These are phyloP conservation scores for Sinohyriopsis cumingii DNA, from an alignment of 2,888 invertebrate species.

Conservation along the genomic window DNA sequence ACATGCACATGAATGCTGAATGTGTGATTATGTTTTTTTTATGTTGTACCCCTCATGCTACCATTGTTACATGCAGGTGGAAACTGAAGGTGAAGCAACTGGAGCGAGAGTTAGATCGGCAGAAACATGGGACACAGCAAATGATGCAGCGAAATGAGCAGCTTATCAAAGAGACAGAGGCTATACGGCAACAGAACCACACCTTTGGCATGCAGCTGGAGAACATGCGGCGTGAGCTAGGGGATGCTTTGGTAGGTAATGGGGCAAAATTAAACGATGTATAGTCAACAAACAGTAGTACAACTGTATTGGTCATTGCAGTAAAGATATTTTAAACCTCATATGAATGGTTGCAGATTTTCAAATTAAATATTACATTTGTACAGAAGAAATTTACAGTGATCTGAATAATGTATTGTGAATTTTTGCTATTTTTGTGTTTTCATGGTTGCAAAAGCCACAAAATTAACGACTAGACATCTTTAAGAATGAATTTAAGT, in stretches of 20 bases:
- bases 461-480: too few relatives aligned
- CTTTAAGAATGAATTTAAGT: too few relatives aligned
- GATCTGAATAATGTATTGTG: too few relatives aligned
- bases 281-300: neutral
- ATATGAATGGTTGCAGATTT: too few relatives aligned
- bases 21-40: neutral
- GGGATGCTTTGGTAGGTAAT: slow-evolving; percentile 62
- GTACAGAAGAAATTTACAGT: too few relatives aligned
- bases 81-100: slow-evolving; percentile 67
- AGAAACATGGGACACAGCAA: slow-evolving; percentile 60
- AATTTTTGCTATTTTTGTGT: too few relatives aligned
- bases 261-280: too few relatives aligned
- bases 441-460: too few relatives aligned
- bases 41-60: neutral
- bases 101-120: slow-evolving; percentile 65
- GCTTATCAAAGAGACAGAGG: slow-evolving; percentile 65
- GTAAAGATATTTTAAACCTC: too few relatives aligned
- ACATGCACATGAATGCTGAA: too few relatives aligned
- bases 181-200: slow-evolving; percentile 52
- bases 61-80: slow-evolving; percentile 51
- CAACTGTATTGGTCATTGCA: too few relatives aligned
- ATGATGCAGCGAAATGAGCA: slow-evolving; percentile 66
- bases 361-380: too few relatives aligned
- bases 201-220: slow-evolving; percentile 62
- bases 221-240: slow-evolving; percentile 61